Percentiles rank a stretch among this genome's conserved stretches.
Evolutionary conservation across 2,113 vertebrate genomes (phyloP).

Genomic region (Uropsilus gracilis): DNA sequence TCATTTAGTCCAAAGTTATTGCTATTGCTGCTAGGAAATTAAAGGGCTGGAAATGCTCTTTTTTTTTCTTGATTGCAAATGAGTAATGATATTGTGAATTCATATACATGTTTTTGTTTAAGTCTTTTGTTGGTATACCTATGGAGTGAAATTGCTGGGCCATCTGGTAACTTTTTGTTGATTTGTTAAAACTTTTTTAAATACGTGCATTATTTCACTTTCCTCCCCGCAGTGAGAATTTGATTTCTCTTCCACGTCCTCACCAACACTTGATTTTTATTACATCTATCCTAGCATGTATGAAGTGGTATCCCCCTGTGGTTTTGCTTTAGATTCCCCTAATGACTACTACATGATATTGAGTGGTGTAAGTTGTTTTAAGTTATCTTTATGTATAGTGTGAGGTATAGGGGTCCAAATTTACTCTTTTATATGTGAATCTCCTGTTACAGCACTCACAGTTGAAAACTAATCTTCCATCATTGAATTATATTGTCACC

Average conservation of each 20-base stretch:
- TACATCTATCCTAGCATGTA: not conserved
- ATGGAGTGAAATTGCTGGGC: not conserved
- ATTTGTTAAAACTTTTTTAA: constrained; percentile 15
- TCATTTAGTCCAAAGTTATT: not conserved
- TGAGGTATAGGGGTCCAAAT: not conserved
- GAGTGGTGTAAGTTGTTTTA: not conserved
- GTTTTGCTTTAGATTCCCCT: constrained; percentile 1
- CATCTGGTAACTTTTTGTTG: not conserved
- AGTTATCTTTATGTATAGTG: not conserved
- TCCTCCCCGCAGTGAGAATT: not conserved
- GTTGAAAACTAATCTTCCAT: not conserved
- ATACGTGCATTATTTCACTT: not conserved
- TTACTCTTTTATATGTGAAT: not conserved
- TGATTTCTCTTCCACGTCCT: not conserved
- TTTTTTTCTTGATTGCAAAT: not conserved
- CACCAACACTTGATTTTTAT: not conserved
- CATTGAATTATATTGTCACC: not conserved
- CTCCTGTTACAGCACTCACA: not conserved
- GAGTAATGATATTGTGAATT: not conserved
- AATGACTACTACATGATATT: not conserved
- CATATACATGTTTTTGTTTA: not conserved
- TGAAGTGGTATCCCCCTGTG: not conserved
- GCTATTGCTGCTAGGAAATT: not conserved
- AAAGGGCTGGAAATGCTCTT: not conserved
- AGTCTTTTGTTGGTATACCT: not conserved